phyloP scores from a whole-genome alignment of 2,113 vertebrate species.

The Pomatorhinus ruficollis region DNA sequence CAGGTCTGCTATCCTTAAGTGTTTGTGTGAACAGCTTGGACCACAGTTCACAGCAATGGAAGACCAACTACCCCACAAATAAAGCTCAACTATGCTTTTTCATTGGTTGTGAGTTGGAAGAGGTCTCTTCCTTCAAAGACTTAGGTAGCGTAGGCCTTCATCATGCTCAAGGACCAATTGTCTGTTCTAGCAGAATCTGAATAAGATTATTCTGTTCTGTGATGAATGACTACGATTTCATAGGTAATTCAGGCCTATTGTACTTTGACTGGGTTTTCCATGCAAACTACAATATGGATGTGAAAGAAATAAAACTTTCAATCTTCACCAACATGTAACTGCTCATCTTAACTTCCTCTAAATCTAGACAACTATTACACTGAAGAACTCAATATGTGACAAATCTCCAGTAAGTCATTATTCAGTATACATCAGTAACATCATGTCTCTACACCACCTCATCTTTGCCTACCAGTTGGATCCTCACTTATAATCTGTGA shows the following conservation, averaged over 20 bases:
- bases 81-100: neutral
- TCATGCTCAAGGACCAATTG: neutral
- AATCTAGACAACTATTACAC: neutral
- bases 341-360: neutral
- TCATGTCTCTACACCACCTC: neutral
- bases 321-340: neutral
- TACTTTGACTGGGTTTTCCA: neutral
- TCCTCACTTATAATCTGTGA: neutral
- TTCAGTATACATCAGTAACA: neutral
- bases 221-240: neutral
- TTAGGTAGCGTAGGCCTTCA: neutral
- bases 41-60: neutral
- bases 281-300: neutral
- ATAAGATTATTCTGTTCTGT: neutral
- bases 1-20: neutral
- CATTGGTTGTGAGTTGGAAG: neutral
- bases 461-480: neutral
- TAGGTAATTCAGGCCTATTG: neutral
- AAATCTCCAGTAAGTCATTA: neutral
- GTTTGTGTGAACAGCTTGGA: neutral
- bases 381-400: neutral
- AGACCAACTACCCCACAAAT: neutral
- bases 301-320: neutral
- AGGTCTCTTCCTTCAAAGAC: neutral
- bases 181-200: neutral